A percentile compares a stretch with the other conserved stretches of the same genome.
phyloP scores from a whole-genome alignment of 1,140 invertebrate genomes.

The Apis dorsata region DNA sequence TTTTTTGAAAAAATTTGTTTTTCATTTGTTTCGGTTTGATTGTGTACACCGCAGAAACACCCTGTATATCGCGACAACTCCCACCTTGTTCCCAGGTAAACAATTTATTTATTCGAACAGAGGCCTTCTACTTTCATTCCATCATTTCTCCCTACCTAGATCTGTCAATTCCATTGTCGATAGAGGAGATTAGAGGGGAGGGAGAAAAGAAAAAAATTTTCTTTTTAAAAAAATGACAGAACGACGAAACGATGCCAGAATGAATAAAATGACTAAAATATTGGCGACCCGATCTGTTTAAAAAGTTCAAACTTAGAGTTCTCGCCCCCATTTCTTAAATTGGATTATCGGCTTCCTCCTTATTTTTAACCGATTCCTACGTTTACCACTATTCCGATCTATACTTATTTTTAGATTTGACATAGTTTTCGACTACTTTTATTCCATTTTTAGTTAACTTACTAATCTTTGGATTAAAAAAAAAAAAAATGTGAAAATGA shows the following conservation, averaged over 20 bases:
- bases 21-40: slow-evolving; percentile 23
- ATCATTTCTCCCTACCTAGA: slow-evolving; percentile 10
- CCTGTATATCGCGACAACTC: not conserved
- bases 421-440: too few relatives aligned
- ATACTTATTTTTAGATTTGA: too few relatives aligned
- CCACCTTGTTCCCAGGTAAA: not conserved
- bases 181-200: not conserved
- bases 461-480: too few relatives aligned
- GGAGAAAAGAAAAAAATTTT: not conserved
- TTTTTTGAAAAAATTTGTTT: slow-evolving; percentile 30
- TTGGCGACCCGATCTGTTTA: not conserved
- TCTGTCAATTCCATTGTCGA: not conserved
- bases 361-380: not conserved
- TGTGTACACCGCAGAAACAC: not conserved
- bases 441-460: too few relatives aligned
- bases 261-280: slow-evolving; percentile 8
- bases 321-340: not conserved
- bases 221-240: too few relatives aligned
- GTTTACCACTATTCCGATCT: too few relatives aligned
- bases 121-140: not conserved
- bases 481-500: too few relatives aligned
- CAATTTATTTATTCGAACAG: slow-evolving; percentile 33
- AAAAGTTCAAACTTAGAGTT: not conserved
- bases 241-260: not conserved
- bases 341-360: too few relatives aligned